phyloP scores from a whole-genome alignment of 2,888 invertebrate genomes.

The Thera obeliscata region DNA sequence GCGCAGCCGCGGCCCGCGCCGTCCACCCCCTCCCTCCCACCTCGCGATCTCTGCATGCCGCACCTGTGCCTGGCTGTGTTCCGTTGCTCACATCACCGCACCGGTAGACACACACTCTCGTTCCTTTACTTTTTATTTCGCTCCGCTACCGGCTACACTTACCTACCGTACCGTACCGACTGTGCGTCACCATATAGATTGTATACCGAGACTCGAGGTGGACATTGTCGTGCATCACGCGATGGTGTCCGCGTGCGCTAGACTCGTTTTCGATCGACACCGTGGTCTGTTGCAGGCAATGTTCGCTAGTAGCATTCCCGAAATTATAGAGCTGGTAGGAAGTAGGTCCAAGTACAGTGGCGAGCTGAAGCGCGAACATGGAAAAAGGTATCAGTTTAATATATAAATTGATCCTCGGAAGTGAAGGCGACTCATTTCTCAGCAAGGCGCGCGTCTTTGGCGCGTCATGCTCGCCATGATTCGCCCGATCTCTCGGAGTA shows the following conservation, averaged over 20 bases:
- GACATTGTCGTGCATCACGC: constrained; percentile 83
- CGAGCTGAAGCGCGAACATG: constrained; percentile 99
- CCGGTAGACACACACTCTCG: constrained; percentile 80
- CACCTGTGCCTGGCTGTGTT: constrained; percentile 84
- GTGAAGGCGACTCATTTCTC: constrained; percentile 75
- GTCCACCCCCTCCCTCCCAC: constrained; percentile 62
- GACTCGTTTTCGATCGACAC: constrained; percentile 77
- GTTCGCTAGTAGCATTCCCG: constrained; percentile 99
- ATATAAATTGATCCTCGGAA: constrained; percentile 73
- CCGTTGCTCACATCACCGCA: constrained; percentile 84
- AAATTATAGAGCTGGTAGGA: constrained; percentile 99
- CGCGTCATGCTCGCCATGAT: constrained; percentile 62
- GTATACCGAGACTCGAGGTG: constrained; percentile 75
- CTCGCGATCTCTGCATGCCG: constrained; percentile 79
- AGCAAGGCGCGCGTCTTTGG: constrained; percentile 47
- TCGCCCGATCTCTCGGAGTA: constrained; percentile 75
- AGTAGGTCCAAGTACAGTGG: constrained; percentile 99
- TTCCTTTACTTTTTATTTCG: constrained; percentile 78
- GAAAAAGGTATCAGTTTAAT: constrained; percentile 95
- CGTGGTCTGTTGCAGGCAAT: constrained; percentile 96
- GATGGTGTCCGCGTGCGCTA: constrained; percentile 76
- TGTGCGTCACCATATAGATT: constrained; percentile 77
- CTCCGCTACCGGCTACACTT: constrained; percentile 82
- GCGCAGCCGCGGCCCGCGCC: constrained; percentile 50
- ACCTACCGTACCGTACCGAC: constrained; percentile 45